These are phyloP conservation scores for Steinernema carpocapsae DNA, from an alignment of 2,888 invertebrate species.

Conservation along the genomic window DNA sequence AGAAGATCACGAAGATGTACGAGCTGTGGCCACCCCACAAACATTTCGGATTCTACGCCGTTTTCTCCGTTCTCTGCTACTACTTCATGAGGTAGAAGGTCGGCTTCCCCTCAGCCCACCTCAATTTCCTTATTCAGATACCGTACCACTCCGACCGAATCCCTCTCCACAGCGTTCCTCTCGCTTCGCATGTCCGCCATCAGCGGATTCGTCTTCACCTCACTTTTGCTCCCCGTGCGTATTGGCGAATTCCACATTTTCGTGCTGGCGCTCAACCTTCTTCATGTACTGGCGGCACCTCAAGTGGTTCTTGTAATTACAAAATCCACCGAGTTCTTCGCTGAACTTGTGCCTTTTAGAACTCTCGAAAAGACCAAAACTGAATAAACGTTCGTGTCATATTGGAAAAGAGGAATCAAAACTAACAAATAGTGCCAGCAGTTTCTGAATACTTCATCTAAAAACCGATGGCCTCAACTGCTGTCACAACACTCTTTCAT, in stretches of 20 bases:
- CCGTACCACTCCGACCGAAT: background rate
- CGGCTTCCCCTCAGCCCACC: background rate
- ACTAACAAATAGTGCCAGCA: too few relatives aligned
- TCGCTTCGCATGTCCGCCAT: background rate
- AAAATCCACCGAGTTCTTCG: background rate
- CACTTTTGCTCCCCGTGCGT: background rate
- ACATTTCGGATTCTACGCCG: constrained; percentile 13
- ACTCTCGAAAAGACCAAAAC: background rate
- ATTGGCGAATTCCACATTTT: constrained; percentile 22
- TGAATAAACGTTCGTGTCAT: too few relatives aligned
- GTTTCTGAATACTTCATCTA: too few relatives aligned
- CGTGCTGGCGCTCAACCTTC: constrained; percentile 16
- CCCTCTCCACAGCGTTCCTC: background rate
- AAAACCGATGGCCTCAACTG: too few relatives aligned
- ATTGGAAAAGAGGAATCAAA: too few relatives aligned
- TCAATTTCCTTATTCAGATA: too few relatives aligned
- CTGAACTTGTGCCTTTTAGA: background rate
- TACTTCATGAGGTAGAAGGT: background rate
- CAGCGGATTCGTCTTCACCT: background rate
- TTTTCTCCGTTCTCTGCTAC: constrained; percentile 11
- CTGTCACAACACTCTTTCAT: too few relatives aligned
- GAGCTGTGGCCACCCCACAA: constrained; percentile 17
- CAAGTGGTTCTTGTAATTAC: background rate
- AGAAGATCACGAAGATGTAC: constrained; percentile 24
- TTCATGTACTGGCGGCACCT: background rate